Evolutionary conservation across 2,888 invertebrate genomes (phyloP).

Genomic region (Hipparchia semele): DNA sequence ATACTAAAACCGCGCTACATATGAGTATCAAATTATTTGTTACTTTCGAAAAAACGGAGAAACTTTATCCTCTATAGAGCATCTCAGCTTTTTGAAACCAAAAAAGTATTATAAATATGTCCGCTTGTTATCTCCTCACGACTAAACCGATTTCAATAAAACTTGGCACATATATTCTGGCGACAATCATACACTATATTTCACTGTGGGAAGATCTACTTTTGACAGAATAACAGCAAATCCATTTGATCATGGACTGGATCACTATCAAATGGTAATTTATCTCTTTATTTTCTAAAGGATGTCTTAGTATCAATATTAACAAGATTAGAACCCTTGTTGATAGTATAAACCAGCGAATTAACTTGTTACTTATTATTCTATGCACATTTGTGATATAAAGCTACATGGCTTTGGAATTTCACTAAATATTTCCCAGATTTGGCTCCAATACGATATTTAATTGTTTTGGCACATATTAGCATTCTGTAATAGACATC

Average conservation of each 20-base stretch:
- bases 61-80: background rate
- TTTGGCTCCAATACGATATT: constrained; percentile 10
- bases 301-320: too few species aligned
- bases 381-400: background rate
- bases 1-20: constrained; percentile 30
- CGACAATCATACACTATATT: background rate
- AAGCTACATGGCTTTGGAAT: background rate
- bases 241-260: background rate
- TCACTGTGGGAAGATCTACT: background rate
- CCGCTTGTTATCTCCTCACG: background rate
- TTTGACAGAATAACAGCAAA: background rate
- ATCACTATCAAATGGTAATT: background rate
- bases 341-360: too few species aligned
- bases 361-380: background rate
- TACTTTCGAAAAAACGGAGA: background rate
- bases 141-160: background rate
- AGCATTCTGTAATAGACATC: constrained; percentile 6
- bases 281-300: too few species aligned
- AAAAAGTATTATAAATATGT: background rate
- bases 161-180: background rate
- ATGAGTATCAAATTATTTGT: constrained; percentile 1
- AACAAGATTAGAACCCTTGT: too few species aligned
- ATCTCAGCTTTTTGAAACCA: background rate
- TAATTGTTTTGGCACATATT: constrained; percentile 19
- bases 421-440: background rate